These are phyloP conservation scores for Pseudorectes ferrugineus DNA, from an alignment of 2,113 vertebrate genomes.

Conservation along the genomic window DNA sequence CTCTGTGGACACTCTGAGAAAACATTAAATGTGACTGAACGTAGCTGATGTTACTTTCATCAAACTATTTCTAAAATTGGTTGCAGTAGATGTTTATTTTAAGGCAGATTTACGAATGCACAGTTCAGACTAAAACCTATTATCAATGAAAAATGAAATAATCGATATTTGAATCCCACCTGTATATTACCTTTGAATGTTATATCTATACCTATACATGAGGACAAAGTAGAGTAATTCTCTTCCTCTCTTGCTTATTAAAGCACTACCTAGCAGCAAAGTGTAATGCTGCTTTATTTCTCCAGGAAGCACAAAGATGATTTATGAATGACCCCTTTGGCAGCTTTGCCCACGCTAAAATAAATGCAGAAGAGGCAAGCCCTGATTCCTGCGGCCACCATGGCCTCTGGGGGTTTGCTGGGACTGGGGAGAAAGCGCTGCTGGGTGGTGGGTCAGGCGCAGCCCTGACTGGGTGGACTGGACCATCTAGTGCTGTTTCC, in stretches of 20 bases:
- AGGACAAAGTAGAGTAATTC: background rate
- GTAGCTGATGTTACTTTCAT: background rate
- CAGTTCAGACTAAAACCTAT: background rate
- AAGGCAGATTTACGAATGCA: background rate
- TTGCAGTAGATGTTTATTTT: background rate
- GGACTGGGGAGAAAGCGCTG: accelerated
- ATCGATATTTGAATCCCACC: background rate
- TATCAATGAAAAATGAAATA: background rate
- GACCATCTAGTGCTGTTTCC: background rate
- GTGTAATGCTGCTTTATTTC: background rate
- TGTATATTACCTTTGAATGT: background rate
- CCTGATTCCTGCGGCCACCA: background rate
- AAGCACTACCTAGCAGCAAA: background rate
- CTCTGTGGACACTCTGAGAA: background rate
- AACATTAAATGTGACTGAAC: background rate
- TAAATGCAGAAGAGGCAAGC: background rate
- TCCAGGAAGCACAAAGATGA: background rate
- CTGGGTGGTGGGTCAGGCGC: background rate
- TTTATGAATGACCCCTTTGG: background rate
- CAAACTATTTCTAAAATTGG: background rate
- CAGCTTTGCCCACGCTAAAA: background rate
- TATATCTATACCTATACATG: background rate
- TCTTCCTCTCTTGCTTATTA: background rate
- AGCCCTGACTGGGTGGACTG: background rate
- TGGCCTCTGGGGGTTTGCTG: accelerated